Conservation (phyloP, 2,888 invertebrate species). For the Protonemura montana region DNA sequence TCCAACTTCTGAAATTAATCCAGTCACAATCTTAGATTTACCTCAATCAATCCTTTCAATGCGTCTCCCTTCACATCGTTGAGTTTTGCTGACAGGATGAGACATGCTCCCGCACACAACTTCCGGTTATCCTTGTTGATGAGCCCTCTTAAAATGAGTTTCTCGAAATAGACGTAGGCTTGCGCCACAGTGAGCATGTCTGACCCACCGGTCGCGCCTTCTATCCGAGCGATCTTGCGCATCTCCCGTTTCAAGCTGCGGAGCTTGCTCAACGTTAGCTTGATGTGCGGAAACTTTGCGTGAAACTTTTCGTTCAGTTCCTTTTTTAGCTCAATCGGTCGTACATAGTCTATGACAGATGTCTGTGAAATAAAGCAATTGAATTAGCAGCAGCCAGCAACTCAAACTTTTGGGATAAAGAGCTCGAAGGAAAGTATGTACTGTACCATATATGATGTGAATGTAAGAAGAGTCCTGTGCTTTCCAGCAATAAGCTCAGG, state of each 20-base stretch:
- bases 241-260: conserved; percentile 96
- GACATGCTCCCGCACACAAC: conserved; percentile 92
- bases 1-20: background rate
- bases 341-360: conserved; percentile 95
- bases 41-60: conserved; percentile 88
- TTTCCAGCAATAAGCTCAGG: conserved; percentile 90
- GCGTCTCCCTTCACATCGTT: conserved; percentile 95
- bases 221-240: conserved; percentile 85
- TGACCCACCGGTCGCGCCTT: conserved; percentile 72
- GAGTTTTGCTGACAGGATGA: conserved; percentile 93
- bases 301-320: conserved; percentile 96
- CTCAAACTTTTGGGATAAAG: background rate
- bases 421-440: background rate
- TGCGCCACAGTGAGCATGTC: conserved; percentile 94
- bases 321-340: conserved; percentile 94
- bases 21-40: conserved; percentile 56
- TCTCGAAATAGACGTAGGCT: conserved; percentile 98
- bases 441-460: conserved; percentile 81
- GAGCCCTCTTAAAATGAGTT: conserved; percentile 87
- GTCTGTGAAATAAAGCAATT: conserved; percentile 64
- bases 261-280: conserved; percentile 93
- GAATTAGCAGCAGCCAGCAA: background rate
- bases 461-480: conserved; percentile 84
- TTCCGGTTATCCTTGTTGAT: conserved; percentile 96
- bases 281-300: conserved; percentile 93